phyloP scores from a whole-genome alignment of 2,797 vertebrate species.

The Lepidocolaptes lacrymiger region DNA sequence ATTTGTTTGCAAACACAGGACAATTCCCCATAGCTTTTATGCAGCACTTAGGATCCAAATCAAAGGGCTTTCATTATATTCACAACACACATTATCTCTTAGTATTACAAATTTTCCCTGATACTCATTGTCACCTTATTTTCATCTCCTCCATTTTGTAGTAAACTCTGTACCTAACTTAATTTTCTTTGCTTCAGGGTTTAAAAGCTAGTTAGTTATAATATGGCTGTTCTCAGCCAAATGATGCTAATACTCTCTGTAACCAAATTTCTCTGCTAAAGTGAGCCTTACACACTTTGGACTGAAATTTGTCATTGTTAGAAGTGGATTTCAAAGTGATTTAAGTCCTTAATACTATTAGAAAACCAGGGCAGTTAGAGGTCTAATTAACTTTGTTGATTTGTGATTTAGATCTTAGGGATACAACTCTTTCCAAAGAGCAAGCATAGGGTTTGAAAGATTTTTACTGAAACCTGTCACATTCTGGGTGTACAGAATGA shows the following conservation, averaged over 20 bases:
- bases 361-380: neutral
- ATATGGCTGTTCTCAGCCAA: neutral
- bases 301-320: slow-evolving; percentile 2
- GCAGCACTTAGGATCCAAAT: neutral
- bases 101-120: neutral
- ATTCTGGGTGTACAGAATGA: neutral
- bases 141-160: neutral
- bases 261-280: neutral
- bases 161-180: neutral
- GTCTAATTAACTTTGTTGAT: neutral
- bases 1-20: neutral
- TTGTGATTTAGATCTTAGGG: neutral
- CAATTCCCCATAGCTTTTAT: neutral
- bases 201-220: neutral
- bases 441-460: neutral
- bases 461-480: neutral
- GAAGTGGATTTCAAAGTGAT: neutral
- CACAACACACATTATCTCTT: neutral
- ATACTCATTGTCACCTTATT: neutral
- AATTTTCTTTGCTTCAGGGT: neutral
- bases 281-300: neutral
- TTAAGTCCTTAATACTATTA: neutral
- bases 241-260: neutral
- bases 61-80: neutral
- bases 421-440: neutral